Percentiles rank a stretch among this genome's conserved stretches.
These are phyloP conservation scores for Dendrocincla tyrannina DNA, from an alignment of 2,797 vertebrate genomes.

Conservation along the genomic window DNA sequence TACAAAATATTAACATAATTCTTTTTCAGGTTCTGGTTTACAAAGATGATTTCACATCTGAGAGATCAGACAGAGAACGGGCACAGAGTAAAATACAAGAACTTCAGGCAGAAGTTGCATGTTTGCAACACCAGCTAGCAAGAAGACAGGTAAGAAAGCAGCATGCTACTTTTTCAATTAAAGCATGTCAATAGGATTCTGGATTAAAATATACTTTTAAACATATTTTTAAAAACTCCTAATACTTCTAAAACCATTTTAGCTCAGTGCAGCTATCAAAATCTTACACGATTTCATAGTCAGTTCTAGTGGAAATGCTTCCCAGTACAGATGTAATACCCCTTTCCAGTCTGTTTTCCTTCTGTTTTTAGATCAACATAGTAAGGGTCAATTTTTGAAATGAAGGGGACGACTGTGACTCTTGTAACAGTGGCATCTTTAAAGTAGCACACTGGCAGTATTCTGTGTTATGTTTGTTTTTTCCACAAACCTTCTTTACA, in stretches of 20 bases:
- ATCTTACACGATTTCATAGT: not conserved
- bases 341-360: not conserved
- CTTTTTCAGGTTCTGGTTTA: constrained; percentile 86
- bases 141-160: constrained; percentile 80
- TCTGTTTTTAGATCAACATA: not conserved
- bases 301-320: not conserved
- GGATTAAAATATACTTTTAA: not conserved
- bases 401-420: not conserved
- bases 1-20: not conserved
- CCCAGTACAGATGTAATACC: not conserved
- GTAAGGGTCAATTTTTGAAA: not conserved
- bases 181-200: not conserved
- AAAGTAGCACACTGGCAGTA: not conserved
- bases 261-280: not conserved
- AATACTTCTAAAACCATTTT: not conserved
- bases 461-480: not conserved
- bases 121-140: constrained; percentile 79
- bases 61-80: constrained; percentile 89
- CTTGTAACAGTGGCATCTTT: not conserved
- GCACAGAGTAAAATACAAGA: constrained; percentile 88
- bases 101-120: constrained; percentile 82
- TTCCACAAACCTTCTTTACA: not conserved
- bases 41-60: constrained; percentile 90
- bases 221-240: fast-evolving
- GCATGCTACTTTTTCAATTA: not conserved